phyloP scores from a whole-genome alignment of 2,113 vertebrate species.

The Mola mola region DNA sequence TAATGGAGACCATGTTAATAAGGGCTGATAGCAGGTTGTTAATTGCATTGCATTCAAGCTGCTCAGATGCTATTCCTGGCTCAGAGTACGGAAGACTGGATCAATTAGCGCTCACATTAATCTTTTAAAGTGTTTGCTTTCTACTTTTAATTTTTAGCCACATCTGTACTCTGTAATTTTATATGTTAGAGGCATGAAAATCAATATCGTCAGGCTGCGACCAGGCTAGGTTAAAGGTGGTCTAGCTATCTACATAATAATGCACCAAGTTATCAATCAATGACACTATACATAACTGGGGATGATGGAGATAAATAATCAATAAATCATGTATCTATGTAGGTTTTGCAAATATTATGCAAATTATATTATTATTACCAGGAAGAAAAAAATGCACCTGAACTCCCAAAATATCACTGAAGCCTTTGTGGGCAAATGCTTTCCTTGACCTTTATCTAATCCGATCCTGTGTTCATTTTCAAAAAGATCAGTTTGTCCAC shows the following conservation, averaged over 20 bases:
- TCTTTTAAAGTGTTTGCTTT: slow-evolving; percentile 41
- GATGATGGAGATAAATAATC: no score
- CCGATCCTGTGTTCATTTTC: no score
- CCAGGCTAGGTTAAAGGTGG: slow-evolving; percentile 21
- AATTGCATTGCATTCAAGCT: slow-evolving; percentile 44
- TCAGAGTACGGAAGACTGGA: slow-evolving; percentile 15
- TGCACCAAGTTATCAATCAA: background rate
- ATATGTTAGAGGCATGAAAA: background rate
- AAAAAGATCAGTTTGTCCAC: no score
- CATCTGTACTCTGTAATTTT: background rate
- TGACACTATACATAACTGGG: no score
- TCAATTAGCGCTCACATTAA: slow-evolving; percentile 61
- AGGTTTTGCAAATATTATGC: no score
- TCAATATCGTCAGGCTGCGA: background rate
- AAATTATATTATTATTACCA: no score
- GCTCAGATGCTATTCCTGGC: slow-evolving; percentile 43
- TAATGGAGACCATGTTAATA: slow-evolving; percentile 60
- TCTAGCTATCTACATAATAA: background rate
- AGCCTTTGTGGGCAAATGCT: no score
- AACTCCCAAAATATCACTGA: no score
- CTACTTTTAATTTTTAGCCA: slow-evolving; percentile 33
- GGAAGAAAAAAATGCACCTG: no score
- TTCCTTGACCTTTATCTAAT: no score
- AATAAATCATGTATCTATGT: no score
- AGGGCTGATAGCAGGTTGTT: slow-evolving; percentile 40